Base-by-base conservation (phyloP, 2,888 invertebrate genomes). In the Cosmorhoe ocellata region DNA sequence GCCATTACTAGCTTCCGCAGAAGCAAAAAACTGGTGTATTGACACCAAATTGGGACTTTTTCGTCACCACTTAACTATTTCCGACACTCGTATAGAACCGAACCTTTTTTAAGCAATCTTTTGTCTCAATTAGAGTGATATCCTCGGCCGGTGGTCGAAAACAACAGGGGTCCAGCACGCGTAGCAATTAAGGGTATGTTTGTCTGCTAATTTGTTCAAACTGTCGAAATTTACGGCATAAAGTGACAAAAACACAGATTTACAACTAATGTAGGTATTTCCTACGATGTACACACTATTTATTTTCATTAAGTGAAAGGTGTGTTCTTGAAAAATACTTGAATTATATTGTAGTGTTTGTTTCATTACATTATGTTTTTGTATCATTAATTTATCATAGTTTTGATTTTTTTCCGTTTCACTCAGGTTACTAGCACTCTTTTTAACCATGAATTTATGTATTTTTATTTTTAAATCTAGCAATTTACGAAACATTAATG, bases 21-120 rank as follows among this genome's bases (percentile, higher is more conserved):
- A 27, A 43, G 47, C 51, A 59, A 56, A 61, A 55, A 59, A 51
- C n/a, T 49, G 37, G 24, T 40, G 44, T 37, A 51, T 43, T 53
- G 47, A 43, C 45, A 47, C 51, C 51, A 47, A 59, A 37, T 53
- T 40, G 24, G 33, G 42, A 11, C 33, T 49, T 59, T 58, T 56
- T 50, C 13, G 46, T 41, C 46, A 57, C 33, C 51, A 45, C 44
- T 54, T 55, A 46, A 37, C 47, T 44, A 56, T 58, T 63, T 63
- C 61, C 63, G 63, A 57, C 54, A 56, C 56, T 56, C 40, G 42
- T 46, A 33, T 34, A 44, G 48, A 48, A 45, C 48, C 26, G 9
- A 14, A 22, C 9, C 30, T 36, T 51, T 51, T 43, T 44, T 43
- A 9, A 22, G 39, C 22, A 4, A 28, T 32, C 39, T 33, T 53